A percentile compares a stretch with the other conserved stretches of the same genome.
Evolutionary conservation across 2,113 vertebrate species (phyloP).

Genomic region (Plotosus lineatus): DNA sequence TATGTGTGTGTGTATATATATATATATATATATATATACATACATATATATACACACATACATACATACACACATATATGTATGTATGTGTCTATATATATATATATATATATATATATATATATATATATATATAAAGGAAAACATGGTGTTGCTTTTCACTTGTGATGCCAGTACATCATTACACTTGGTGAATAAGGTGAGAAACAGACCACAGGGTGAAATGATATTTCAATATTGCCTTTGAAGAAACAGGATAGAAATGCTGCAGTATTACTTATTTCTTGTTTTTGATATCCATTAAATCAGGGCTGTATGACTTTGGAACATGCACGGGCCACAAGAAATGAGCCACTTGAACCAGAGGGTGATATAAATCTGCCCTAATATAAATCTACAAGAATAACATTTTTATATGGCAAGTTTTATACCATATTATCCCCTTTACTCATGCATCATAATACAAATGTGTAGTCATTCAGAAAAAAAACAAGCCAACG

Average conservation of each 20-base stretch:
- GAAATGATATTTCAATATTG: conserved; percentile 17
- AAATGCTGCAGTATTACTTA: neutral
- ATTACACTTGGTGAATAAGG: neutral
- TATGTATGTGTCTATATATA: too few relatives aligned
- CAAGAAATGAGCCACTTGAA: neutral
- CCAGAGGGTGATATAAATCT: neutral
- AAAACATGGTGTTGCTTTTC: conserved; percentile 12
- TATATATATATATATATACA: too few relatives aligned
- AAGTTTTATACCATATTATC: neutral
- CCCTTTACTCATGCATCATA: neutral
- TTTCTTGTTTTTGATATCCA: conserved; percentile 10
- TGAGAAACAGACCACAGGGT: conserved; percentile 5
- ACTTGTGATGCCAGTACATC: neutral
- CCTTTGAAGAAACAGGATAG: neutral
- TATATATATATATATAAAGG: neutral
- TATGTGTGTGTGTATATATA: too few relatives aligned
- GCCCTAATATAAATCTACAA: neutral
- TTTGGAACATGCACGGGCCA: neutral
- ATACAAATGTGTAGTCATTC: neutral
- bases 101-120: conserved; percentile 4
- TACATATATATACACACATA: too few relatives aligned
- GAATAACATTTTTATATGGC: neutral
- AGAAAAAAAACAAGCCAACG: neutral
- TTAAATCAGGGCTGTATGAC: neutral
- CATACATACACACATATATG: too few relatives aligned